Percentiles rank a stretch among this genome's conserved stretches.
These are phyloP conservation scores for Pan paniscus DNA, from an alignment of 2,113 vertebrate species.

Conservation along the genomic window DNA sequence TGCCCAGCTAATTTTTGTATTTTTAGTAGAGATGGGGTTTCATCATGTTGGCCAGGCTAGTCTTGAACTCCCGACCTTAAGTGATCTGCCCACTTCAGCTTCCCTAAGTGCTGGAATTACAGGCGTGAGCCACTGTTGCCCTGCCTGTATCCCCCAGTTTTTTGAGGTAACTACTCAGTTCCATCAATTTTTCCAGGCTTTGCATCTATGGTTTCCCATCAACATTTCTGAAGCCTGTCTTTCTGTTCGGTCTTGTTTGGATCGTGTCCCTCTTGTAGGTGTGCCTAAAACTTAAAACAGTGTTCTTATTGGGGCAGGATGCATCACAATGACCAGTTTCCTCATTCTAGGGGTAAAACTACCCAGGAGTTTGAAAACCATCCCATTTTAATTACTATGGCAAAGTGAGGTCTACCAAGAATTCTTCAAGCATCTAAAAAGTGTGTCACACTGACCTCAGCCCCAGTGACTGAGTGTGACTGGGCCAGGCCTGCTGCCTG, in stretches of 20 bases:
- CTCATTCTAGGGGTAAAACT: neutral
- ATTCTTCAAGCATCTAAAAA: neutral
- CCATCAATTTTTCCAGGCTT: neutral
- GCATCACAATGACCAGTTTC: neutral
- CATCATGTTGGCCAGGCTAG: no score
- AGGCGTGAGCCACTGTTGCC: no score
- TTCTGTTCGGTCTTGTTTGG: neutral
- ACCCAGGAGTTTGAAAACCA: neutral
- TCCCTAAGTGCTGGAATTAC: no score
- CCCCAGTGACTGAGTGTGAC: neutral
- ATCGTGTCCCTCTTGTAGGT: neutral
- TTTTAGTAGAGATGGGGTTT: no score
- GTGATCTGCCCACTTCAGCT: no score
- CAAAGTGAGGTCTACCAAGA: neutral
- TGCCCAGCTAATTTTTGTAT: no score
- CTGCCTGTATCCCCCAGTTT: neutral
- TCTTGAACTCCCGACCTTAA: no score
- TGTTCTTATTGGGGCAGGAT: neutral
- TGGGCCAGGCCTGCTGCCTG: rapidly evolving
- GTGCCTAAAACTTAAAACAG: neutral
- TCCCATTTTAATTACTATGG: neutral
- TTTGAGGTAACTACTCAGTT: neutral
- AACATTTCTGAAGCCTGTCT: neutral
- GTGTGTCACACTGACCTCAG: rapidly evolving
- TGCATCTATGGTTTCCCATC: neutral